Base-by-base conservation (phyloP, 2,888 invertebrate genomes). In the Charanyca ferruginea region DNA sequence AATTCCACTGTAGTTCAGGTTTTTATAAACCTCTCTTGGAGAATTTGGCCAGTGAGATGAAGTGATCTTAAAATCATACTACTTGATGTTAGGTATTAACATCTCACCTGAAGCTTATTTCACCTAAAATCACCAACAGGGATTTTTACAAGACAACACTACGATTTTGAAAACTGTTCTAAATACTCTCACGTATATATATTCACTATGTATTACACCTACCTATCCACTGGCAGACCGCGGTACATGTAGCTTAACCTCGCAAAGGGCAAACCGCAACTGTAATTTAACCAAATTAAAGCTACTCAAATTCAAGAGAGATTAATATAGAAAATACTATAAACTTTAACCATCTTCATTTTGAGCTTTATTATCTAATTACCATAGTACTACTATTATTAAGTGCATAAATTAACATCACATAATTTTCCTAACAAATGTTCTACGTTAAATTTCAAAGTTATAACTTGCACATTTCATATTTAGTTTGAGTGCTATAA, bases 351-450 rank as follows among this genome's bases (percentile, higher is more conserved):
- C 20, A 32, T 52, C 6, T 20, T 20, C 1, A 68, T 52, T 47
- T 61, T 45, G 18, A 20, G 3, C 47, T 41, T 47, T 62, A 54
- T 45, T 22, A 16, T 54, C 38, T 20, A 5, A 55, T 69, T 41
- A 23, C 16, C 54, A 44, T 25, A 55, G 38, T 51, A 45, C 41
- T 41, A 69, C 51, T 20, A 69, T 54, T 41, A 69, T 51, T 44
- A 64, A 52, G 45, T 38, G 38, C 73, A 65, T 44, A 54, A 51
- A 69, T 66, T 66, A 66, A 73, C 38, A 32, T 55, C 38, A 25
- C 20, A 55, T 54, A 52, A 38, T 52, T 55, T 51, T 51, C 62
- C 41, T 38, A 49, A 49, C 42, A 66, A 66, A 54, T 51, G 23
- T 44, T 41, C 45, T 41, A 9, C 23, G 41, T 48, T 66, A 38